A percentile compares a stretch with the other conserved stretches of the same genome.
These are phyloP conservation scores for Elgaria multicarinata DNA, from an alignment of 2,113 vertebrate genomes.

Conservation along the genomic window DNA sequence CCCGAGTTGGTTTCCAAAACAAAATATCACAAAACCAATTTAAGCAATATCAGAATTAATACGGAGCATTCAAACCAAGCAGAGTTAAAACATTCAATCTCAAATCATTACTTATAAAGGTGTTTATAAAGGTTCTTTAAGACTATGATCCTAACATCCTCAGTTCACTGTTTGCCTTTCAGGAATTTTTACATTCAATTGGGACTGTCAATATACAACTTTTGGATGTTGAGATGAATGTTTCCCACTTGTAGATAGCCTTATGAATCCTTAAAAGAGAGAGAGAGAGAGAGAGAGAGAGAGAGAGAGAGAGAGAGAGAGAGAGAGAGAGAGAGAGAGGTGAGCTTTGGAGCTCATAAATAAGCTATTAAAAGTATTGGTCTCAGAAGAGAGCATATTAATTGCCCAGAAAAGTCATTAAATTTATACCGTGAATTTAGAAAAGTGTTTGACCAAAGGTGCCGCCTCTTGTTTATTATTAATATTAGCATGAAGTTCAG, in stretches of 20 bases:
- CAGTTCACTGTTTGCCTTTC: not conserved
- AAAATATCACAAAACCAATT: no score
- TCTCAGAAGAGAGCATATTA: constrained; percentile 26
- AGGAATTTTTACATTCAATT: not conserved
- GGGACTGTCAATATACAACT: not conserved
- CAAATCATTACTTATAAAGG: no score
- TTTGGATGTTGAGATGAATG: not conserved
- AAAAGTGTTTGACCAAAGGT: constrained; percentile 41
- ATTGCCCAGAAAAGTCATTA: constrained; percentile 34
- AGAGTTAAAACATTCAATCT: no score
- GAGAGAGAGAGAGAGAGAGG: not conserved
- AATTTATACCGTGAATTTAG: constrained; percentile 29
- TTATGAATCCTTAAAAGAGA: not conserved
- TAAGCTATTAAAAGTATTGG: constrained; percentile 32
- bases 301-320: not conserved
- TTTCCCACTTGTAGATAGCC: not conserved
- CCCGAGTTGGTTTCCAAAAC: no score
- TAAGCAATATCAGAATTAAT: no score
- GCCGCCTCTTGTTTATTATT: constrained; percentile 32
- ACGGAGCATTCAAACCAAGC: no score
- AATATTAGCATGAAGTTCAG: constrained; percentile 30
- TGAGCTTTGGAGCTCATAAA: constrained; percentile 10
- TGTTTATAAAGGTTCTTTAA: no score
- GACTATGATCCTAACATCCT: no score
- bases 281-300: not conserved